Evolutionary conservation across 2,113 vertebrate species (phyloP).

Genomic region (Aspidoscelis tigris): DNA sequence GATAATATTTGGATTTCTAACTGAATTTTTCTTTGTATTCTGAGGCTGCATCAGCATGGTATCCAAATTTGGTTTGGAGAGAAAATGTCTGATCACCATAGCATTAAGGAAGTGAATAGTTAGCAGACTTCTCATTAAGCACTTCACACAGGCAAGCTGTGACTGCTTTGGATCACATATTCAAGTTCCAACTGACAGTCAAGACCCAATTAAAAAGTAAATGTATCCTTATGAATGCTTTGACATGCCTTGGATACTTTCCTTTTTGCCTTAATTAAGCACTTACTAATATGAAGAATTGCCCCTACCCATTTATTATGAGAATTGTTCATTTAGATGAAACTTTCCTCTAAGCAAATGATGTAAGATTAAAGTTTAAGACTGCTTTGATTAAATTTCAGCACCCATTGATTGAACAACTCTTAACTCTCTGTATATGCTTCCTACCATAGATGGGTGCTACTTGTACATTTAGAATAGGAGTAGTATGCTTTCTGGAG

Average conservation of each 20-base stretch:
- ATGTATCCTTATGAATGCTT: slow-evolving; percentile 61
- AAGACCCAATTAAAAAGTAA: slow-evolving; percentile 75
- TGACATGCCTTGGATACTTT: slow-evolving; percentile 42
- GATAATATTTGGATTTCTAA: slow-evolving; percentile 53
- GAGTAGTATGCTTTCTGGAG: neutral
- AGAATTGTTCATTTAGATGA: slow-evolving; percentile 27
- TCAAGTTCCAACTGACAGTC: slow-evolving; percentile 59
- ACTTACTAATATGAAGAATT: slow-evolving; percentile 39
- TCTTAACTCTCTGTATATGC: neutral
- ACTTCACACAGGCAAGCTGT: slow-evolving; percentile 66
- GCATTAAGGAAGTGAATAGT: slow-evolving; percentile 63
- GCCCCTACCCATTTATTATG: slow-evolving; percentile 18
- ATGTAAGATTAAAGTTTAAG: slow-evolving; percentile 8
- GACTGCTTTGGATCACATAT: slow-evolving; percentile 69
- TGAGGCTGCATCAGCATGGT: slow-evolving; percentile 57
- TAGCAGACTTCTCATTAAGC: slow-evolving; percentile 78
- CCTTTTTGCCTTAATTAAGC: slow-evolving; percentile 65
- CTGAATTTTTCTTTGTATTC: slow-evolving; percentile 62
- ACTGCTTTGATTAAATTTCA: slow-evolving; percentile 21
- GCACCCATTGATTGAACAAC: neutral
- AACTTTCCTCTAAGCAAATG: neutral
- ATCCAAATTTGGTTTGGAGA: slow-evolving; percentile 62
- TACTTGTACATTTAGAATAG: neutral
- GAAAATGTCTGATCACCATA: slow-evolving; percentile 56
- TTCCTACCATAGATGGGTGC: neutral